Conservation (phyloP, 2,888 invertebrate genomes). For the Crepidodera aurea region DNA sequence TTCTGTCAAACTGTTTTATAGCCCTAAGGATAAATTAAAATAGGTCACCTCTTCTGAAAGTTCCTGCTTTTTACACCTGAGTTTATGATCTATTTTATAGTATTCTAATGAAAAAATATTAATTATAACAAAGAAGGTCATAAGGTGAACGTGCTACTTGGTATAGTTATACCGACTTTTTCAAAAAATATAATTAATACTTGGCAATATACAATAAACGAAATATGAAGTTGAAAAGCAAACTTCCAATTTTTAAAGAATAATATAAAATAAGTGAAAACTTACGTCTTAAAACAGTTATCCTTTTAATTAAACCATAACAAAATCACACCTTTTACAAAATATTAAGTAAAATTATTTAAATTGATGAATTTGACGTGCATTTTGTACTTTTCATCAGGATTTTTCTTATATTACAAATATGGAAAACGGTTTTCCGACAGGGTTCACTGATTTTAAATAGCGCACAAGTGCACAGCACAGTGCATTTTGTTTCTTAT, state of each 20-base stretch:
- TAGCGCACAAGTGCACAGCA: slow-evolving; percentile 20
- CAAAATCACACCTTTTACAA: slow-evolving; percentile 20
- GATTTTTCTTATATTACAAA: slow-evolving; percentile 24
- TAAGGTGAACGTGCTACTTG: slow-evolving; percentile 25
- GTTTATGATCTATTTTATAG: not conserved
- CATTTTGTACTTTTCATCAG: slow-evolving; percentile 25
- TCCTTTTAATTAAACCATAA: slow-evolving; percentile 44
- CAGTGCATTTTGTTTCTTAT: slow-evolving; percentile 11
- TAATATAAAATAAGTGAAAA: slow-evolving; percentile 14
- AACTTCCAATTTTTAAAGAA: not conserved
- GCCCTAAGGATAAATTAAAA: not conserved
- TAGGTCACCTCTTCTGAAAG: not conserved
- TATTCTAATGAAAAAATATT: not conserved
- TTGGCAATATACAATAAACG: no score
- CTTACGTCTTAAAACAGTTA: slow-evolving; percentile 53
- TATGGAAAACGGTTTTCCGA: slow-evolving; percentile 50
- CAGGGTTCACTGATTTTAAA: slow-evolving; percentile 49
- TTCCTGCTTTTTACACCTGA: not conserved
- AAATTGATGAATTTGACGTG: not conserved
- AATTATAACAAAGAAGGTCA: slow-evolving; percentile 29
- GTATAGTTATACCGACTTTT: slow-evolving; percentile 7
- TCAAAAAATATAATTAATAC: slow-evolving; percentile 1
- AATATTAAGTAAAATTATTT: not conserved
- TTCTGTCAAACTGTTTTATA: no score
- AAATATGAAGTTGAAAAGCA: no score